Base-by-base conservation (phyloP, 2,113 vertebrate genomes). In the Bambusicola thoracicus region DNA sequence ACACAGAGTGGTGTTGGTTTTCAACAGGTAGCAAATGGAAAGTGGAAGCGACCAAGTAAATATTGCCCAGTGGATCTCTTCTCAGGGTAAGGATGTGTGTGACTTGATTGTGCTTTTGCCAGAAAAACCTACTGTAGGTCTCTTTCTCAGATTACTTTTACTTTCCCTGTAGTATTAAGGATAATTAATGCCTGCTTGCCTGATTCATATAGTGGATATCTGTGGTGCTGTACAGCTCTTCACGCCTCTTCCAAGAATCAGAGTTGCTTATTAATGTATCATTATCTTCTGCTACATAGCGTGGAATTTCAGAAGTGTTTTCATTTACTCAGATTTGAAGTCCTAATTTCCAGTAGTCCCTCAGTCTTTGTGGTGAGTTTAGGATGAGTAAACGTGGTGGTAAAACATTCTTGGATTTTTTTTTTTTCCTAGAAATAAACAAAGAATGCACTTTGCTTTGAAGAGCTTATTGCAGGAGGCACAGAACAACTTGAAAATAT, bases 401-500 rank as follows among this genome's bases (percentile, higher is more conserved):
- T 69, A 68, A 96, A 86, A 83, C 68, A 53, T 51, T 66, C 61
- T 75, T 51, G 29, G 25, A 13, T 20, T 43, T 16, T 48, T 58
- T 91, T 81, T 48, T 49, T 48, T 3, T 12, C 61, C 49, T 76
- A 99, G 99, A 98, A 99, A 99, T 97, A 98, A 98, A 97, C 99
- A 99, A 97, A 98, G 99, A 94, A 99, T 99, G 99, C 98, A 98
- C 96, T 98, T 99, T 97, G 99, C 99, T 96, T 97, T 99, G 97
- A 99, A 98, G 97, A 99, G 98, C 94, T 98, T 99, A 95, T 97
- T 99, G 91, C 98, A 99, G 95, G 99, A 99, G 96, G 98, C 99
- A 53, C 99, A 99, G 97, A 99, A 99, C 97, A 99, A 99, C 97
- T 97, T 99, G 88, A 99, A 99, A 97, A 98, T 99, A 94, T 99